These are phyloP conservation scores for Scaptomyza caliginosa DNA, from an alignment of 2,888 invertebrate species.

Conservation along the genomic window DNA sequence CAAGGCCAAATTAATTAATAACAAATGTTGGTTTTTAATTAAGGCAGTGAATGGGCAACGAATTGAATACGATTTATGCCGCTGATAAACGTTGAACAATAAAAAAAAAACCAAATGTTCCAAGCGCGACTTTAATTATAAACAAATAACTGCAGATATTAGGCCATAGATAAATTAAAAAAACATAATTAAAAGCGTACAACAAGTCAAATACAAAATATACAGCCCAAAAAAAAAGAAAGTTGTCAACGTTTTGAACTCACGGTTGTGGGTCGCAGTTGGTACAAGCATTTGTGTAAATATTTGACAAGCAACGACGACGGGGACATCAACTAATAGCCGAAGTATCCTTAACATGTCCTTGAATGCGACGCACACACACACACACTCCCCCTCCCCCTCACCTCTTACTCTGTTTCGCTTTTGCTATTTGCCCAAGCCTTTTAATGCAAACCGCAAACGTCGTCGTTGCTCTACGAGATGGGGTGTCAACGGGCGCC, in stretches of 20 bases:
- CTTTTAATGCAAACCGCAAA: slow-evolving; percentile 46
- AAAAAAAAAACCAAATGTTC: slow-evolving; percentile 24
- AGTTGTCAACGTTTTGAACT: slow-evolving; percentile 56
- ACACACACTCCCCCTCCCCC: neutral
- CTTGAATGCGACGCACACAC: slow-evolving; percentile 42
- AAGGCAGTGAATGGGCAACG: slow-evolving; percentile 60
- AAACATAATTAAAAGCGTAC: slow-evolving; percentile 74
- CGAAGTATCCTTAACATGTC: slow-evolving; percentile 63
- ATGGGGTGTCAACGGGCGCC: slow-evolving; percentile 47
- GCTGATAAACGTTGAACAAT: slow-evolving; percentile 34
- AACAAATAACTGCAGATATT: slow-evolving; percentile 63
- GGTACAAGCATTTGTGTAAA: slow-evolving; percentile 68
- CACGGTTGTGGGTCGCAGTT: slow-evolving; percentile 59
- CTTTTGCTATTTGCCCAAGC: slow-evolving; percentile 43
- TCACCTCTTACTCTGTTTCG: neutral
- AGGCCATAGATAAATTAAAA: slow-evolving; percentile 66
- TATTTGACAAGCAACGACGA: slow-evolving; percentile 60
- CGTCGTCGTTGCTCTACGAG: neutral
- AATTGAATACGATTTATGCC: slow-evolving; percentile 61
- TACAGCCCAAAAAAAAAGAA: slow-evolving; percentile 12
- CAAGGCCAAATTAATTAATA: slow-evolving; percentile 78
- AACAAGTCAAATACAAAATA: slow-evolving; percentile 59
- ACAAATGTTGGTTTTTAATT: slow-evolving; percentile 78
- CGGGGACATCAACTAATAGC: slow-evolving; percentile 64
- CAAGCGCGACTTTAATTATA: slow-evolving; percentile 71